These are phyloP conservation scores for Odontocolon sp. DNA, from an alignment of 2,888 invertebrate genomes.

Conservation along the genomic window DNA sequence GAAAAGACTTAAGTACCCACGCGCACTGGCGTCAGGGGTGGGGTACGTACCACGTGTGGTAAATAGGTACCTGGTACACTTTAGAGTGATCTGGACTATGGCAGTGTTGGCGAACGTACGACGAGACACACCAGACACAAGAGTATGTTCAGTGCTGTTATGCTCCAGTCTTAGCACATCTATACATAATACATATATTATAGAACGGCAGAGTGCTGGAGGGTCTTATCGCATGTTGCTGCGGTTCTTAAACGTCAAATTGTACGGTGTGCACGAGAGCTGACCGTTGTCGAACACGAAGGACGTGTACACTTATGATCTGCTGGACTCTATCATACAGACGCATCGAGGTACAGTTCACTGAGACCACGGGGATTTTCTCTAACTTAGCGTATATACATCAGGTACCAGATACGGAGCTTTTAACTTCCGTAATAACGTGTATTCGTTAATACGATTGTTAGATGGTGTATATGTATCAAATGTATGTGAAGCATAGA, in stretches of 20 bases:
- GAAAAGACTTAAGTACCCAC: conserved; percentile 52
- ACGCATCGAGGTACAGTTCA: background rate
- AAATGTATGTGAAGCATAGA: too few relatives aligned
- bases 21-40: conserved; percentile 22
- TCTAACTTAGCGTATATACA: too few relatives aligned
- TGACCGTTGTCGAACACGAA: background rate
- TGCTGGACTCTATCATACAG: background rate
- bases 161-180: conserved; percentile 20
- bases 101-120: background rate
- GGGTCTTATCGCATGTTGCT: conserved; percentile 39
- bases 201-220: conserved; percentile 15
- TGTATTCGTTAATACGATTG: too few relatives aligned
- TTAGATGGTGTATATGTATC: too few relatives aligned
- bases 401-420: too few relatives aligned
- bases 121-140: background rate
- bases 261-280: conserved; percentile 15
- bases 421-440: too few relatives aligned
- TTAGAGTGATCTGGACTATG: conserved; percentile 40
- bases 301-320: background rate
- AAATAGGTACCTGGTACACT: conserved; percentile 43
- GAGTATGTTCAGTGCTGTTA: conserved; percentile 34
- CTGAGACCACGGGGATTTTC: too few relatives aligned
- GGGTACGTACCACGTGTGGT: conserved; percentile 31
- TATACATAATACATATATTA: conserved; percentile 25
- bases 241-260: conserved; percentile 47